A percentile compares a stretch with the other conserved stretches of the same genome.
phyloP scores from a whole-genome alignment of 2,888 invertebrate genomes.

The Barypeithes pellucidus region DNA sequence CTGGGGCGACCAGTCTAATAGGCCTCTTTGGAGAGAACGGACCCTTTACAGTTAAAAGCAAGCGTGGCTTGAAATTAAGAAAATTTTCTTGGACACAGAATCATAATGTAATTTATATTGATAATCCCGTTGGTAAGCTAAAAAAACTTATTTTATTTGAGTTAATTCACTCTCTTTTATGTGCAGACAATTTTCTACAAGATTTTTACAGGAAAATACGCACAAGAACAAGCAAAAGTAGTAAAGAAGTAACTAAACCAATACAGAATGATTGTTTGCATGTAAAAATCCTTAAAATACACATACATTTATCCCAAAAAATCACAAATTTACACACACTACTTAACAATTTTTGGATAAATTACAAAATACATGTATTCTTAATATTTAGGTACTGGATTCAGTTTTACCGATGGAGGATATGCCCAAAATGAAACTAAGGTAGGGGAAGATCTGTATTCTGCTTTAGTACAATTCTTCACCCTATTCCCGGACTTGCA shows the following conservation, averaged over 20 bases:
- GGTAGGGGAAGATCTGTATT: conserved; percentile 86
- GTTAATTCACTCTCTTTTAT: too few species aligned
- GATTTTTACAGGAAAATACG: too few species aligned
- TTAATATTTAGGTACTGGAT: conserved; percentile 77
- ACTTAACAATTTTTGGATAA: too few species aligned
- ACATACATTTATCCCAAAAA: too few species aligned
- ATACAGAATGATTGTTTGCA: too few species aligned
- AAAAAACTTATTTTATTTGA: background rate
- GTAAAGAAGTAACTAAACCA: too few species aligned
- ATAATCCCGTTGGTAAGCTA: conserved; percentile 82
- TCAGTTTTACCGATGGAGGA: conserved; percentile 89
- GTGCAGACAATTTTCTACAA: too few species aligned
- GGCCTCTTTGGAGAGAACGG: conserved; percentile 91
- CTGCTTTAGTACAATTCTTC: conserved; percentile 87
- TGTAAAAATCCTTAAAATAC: too few species aligned
- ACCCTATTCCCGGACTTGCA: conserved; percentile 85
- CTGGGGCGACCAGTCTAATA: conserved; percentile 85
- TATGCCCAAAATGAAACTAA: conserved; percentile 86
- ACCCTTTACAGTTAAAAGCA: conserved; percentile 72
- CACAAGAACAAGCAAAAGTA: background rate
- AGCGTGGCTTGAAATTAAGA: conserved; percentile 72
- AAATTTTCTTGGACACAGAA: conserved; percentile 86
- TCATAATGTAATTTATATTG: conserved; percentile 89
- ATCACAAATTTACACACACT: too few species aligned
- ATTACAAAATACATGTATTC: too few species aligned